A percentile compares a stretch with the other conserved stretches of the same genome.
Conservation (phyloP, 2,113 vertebrate genomes). For the Pantherophis guttatus region DNA sequence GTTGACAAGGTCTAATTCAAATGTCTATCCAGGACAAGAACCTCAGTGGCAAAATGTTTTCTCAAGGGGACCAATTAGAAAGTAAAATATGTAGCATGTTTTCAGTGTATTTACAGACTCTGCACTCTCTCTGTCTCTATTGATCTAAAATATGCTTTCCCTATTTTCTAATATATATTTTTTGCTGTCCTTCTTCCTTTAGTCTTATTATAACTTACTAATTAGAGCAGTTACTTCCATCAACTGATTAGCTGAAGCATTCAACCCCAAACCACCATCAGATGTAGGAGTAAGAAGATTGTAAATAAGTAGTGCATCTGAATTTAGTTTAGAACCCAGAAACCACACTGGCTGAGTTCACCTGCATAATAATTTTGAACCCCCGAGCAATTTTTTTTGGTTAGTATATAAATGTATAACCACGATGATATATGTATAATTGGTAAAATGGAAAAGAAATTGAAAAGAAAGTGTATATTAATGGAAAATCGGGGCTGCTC, state of each 20-base stretch:
- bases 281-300: neutral
- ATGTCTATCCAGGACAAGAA: neutral
- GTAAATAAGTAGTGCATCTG: neutral
- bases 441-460: too few species aligned
- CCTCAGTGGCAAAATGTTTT: constrained; percentile 6
- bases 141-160: neutral
- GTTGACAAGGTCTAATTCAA: constrained; percentile 24
- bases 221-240: neutral
- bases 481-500: too few species aligned
- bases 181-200: neutral
- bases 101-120: neutral
- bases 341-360: neutral
- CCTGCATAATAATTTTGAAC: neutral
- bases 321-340: neutral
- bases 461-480: too few species aligned
- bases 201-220: neutral
- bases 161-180: neutral
- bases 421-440: too few species aligned
- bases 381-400: too few species aligned
- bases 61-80: constrained; percentile 15
- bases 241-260: neutral
- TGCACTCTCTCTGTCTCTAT: neutral
- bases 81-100: constrained; percentile 5
- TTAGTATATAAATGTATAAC: too few species aligned
- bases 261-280: neutral